phyloP scores from a whole-genome alignment of 2,888 invertebrate species.

The Oscheius onirici region DNA sequence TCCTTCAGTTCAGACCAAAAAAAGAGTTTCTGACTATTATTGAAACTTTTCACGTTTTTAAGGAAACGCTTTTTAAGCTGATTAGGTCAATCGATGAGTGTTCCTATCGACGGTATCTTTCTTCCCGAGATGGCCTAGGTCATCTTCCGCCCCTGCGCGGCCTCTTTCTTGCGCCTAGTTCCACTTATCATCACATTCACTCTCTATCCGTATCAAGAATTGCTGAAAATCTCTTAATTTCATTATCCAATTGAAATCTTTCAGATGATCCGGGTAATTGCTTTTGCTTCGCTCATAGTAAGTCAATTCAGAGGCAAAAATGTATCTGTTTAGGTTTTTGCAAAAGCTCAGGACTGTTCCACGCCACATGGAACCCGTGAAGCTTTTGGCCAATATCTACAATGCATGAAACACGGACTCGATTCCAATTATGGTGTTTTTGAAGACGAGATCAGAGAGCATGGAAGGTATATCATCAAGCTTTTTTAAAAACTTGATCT shows the following conservation, averaged over 20 bases:
- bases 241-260: constrained; percentile 4
- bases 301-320: neutral
- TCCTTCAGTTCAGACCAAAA: too few species aligned
- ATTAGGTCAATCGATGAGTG: constrained; percentile 3
- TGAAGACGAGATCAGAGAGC: constrained; percentile 67
- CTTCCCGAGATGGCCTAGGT: constrained; percentile 9
- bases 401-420: constrained; percentile 66
- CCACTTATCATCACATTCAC: constrained; percentile 30
- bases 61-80: neutral
- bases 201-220: constrained; percentile 16
- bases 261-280: constrained; percentile 28
- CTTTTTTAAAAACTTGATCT: neutral
- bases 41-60: neutral
- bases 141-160: constrained; percentile 32
- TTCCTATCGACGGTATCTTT: constrained; percentile 22
- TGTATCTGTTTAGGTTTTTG: constrained; percentile 30
- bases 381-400: constrained; percentile 64
- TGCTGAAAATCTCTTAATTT: constrained; percentile 11
- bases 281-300: constrained; percentile 7
- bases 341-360: constrained; percentile 55
- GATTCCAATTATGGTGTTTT: constrained; percentile 66
- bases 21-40: neutral
- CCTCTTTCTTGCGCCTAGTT: constrained; percentile 24
- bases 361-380: constrained; percentile 51
- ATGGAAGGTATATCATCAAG: constrained; percentile 52